Percentiles rank a stretch among this genome's conserved stretches.
Evolutionary conservation across 1,140 invertebrate species (phyloP).

Genomic region (Aplysia californica): DNA sequence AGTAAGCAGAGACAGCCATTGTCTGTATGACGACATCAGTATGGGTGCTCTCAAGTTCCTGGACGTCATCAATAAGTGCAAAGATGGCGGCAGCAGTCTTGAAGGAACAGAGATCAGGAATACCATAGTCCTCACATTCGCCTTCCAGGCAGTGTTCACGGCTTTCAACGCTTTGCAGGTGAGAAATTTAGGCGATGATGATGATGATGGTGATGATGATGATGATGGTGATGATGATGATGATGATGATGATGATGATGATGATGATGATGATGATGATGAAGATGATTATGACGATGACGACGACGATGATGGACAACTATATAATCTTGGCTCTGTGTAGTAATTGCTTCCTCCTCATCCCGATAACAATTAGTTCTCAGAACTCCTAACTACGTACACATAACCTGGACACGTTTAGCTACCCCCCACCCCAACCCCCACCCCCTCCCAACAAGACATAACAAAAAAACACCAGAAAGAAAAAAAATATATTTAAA

Average conservation of each 20-base stretch:
- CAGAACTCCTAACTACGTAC: background rate
- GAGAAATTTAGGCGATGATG: background rate
- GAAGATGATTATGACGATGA: too few relatives aligned
- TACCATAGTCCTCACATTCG: constrained; percentile 21
- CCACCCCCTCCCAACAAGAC: too few relatives aligned
- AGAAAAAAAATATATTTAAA: too few relatives aligned
- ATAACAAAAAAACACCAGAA: too few relatives aligned
- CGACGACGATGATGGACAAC: too few relatives aligned
- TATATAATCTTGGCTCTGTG: background rate
- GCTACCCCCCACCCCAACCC: too few relatives aligned
- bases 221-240: background rate
- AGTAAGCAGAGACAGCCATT: too few relatives aligned
- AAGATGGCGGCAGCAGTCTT: background rate
- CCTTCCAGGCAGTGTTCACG: constrained; percentile 42
- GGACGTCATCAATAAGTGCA: too few relatives aligned
- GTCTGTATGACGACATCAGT: too few relatives aligned
- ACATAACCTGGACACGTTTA: background rate
- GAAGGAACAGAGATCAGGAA: constrained; percentile 31
- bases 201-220: background rate
- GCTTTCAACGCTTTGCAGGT: constrained; percentile 38
- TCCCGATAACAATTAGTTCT: background rate
- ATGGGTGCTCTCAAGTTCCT: too few relatives aligned
- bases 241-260: background rate
- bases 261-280: background rate
- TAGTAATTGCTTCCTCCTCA: background rate